Percentiles rank a stretch among this genome's conserved stretches.
Conservation (phyloP, 2,888 invertebrate genomes). For the Drosophila crucigera region DNA sequence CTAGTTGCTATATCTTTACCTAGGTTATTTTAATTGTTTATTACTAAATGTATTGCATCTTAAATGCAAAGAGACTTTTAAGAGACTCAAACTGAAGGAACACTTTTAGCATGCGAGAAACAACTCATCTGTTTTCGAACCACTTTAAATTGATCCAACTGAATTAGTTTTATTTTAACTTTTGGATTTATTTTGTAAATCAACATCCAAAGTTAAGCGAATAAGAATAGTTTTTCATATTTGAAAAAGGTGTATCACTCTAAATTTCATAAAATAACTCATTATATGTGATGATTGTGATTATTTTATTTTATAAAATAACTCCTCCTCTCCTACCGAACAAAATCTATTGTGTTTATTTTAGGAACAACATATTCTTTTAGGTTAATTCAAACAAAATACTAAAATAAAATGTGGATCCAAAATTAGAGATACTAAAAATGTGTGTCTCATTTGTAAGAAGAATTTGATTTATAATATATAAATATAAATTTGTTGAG, state of each 20-base stretch:
- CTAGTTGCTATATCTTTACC: not conserved
- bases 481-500: not conserved
- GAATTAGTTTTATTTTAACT: not conserved
- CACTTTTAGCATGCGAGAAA: not conserved
- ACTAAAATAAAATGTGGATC: not conserved
- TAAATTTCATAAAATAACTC: not conserved
- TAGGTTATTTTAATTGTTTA: not conserved
- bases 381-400: not conserved
- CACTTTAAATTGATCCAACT: not conserved
- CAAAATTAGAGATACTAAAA: fast-evolving
- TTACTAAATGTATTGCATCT: not conserved
- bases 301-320: not conserved
- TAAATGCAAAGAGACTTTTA: not conserved
- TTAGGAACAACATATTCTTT: not conserved
- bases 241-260: not conserved
- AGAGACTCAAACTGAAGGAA: not conserved
- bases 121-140: not conserved
- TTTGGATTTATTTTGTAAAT: not conserved
- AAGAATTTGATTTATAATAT: not conserved
- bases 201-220: not conserved
- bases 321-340: not conserved
- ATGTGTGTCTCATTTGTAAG: too few species aligned
- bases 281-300: not conserved
- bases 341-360: not conserved
- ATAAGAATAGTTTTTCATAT: not conserved